A percentile compares a stretch with the other conserved stretches of the same genome.
Evolutionary conservation across 2,888 invertebrate species (phyloP).

Genomic region (Oxyteleia sp.): DNA sequence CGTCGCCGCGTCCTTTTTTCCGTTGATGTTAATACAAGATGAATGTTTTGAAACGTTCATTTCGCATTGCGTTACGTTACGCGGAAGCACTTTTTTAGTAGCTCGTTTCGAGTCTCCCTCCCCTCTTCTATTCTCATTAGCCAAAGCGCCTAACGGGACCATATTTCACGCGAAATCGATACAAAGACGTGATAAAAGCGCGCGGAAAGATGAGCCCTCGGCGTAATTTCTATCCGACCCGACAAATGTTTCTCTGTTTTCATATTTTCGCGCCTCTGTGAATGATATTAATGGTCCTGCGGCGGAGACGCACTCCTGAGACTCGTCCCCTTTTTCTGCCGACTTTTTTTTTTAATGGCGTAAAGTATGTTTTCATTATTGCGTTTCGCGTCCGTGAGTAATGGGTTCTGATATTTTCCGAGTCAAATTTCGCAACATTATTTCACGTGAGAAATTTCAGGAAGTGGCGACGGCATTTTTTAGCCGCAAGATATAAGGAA

Average conservation of each 20-base stretch:
- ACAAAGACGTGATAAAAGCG: slow-evolving; percentile 58
- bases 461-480: neutral
- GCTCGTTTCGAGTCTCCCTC: slow-evolving; percentile 22
- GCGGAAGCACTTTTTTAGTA: slow-evolving; percentile 19
- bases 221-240: slow-evolving; percentile 58
- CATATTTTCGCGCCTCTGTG: slow-evolving; percentile 58
- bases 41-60: slow-evolving; percentile 43
- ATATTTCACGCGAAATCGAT: slow-evolving; percentile 63
- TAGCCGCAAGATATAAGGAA: too few species aligned
- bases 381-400: slow-evolving; percentile 46
- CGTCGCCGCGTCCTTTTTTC: neutral
- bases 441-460: slow-evolving; percentile 25
- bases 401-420: slow-evolving; percentile 56
- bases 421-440: slow-evolving; percentile 53
- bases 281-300: slow-evolving; percentile 63
- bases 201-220: slow-evolving; percentile 49
- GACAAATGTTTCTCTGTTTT: slow-evolving; percentile 66
- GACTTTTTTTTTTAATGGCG: slow-evolving; percentile 52
- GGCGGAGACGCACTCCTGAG: slow-evolving; percentile 58
- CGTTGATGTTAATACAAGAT: slow-evolving; percentile 12
- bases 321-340: slow-evolving; percentile 46
- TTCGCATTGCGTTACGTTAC: slow-evolving; percentile 1
- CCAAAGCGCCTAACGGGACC: slow-evolving; percentile 40
- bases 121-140: slow-evolving; percentile 62
- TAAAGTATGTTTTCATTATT: slow-evolving; percentile 66